phyloP scores from a whole-genome alignment of 2,113 vertebrate genomes.

The Ciconia boyciana region DNA sequence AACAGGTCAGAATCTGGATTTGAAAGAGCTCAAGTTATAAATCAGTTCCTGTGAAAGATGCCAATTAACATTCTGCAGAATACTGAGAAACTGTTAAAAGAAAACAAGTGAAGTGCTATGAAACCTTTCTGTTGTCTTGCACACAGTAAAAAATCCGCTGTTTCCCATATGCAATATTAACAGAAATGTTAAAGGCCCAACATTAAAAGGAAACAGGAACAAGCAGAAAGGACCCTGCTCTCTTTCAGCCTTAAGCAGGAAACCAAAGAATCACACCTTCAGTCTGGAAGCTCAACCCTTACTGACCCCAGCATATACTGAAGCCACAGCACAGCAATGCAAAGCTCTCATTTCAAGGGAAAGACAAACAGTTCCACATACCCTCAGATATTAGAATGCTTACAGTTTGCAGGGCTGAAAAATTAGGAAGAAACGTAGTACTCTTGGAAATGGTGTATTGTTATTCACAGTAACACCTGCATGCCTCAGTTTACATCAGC shows the following conservation, averaged over 20 bases:
- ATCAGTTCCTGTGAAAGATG: neutral
- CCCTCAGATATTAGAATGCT: neutral
- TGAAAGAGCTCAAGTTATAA: neutral
- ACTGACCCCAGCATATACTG: neutral
- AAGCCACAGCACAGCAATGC: neutral
- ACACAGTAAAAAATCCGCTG: neutral
- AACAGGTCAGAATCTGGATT: neutral
- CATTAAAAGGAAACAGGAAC: neutral
- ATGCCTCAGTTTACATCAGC: neutral
- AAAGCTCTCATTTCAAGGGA: neutral
- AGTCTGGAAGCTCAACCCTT: neutral
- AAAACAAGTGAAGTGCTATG: neutral
- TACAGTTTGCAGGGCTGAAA: neutral
- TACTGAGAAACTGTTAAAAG: neutral
- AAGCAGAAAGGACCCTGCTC: neutral
- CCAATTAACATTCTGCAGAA: neutral
- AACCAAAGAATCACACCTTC: neutral
- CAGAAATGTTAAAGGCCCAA: fast-evolving
- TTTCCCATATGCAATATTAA: neutral
- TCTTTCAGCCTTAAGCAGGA: neutral
- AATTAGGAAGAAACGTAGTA: neutral
- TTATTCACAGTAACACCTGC: neutral
- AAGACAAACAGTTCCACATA: neutral
- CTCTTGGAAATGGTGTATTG: neutral
- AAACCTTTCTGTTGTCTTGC: neutral